Conservation (phyloP, 2,888 invertebrate species). For the Lasioglossum lativentre region DNA sequence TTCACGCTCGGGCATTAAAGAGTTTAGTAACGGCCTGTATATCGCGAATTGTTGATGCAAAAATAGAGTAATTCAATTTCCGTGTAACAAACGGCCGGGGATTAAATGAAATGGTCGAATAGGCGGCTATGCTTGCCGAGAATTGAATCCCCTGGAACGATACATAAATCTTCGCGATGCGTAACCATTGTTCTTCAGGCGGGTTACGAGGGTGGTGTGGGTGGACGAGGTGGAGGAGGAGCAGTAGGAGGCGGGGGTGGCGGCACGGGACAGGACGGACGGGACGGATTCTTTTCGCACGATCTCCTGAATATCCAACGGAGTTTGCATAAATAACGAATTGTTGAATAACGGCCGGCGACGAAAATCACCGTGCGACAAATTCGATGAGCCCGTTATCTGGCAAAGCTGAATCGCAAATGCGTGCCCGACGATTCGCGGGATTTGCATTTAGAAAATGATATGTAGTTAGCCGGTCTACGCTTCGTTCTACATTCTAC, state of each 20-base stretch:
- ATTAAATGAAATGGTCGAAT: conserved; percentile 40
- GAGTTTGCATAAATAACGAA: conserved; percentile 55
- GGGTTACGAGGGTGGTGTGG: background rate
- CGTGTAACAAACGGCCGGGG: conserved; percentile 26
- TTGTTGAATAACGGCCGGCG: conserved; percentile 38
- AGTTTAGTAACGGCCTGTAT: conserved; percentile 18
- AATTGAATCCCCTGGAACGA: conserved; percentile 16
- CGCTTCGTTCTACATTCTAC: background rate
- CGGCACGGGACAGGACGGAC: too few relatives aligned
- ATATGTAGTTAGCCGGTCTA: conserved; percentile 38
- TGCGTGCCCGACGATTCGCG: conserved; percentile 32
- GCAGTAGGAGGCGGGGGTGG: background rate
- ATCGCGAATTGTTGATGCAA: conserved; percentile 13
- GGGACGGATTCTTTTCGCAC: conserved; percentile 10
- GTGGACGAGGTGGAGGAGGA: background rate
- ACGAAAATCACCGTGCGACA: conserved; percentile 33
- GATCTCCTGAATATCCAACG: conserved; percentile 24
- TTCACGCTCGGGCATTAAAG: conserved; percentile 5
- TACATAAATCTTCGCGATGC: conserved; percentile 50
- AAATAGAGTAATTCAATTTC: conserved; percentile 40
- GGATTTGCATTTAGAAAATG: conserved; percentile 52
- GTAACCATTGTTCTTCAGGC: conserved; percentile 23
- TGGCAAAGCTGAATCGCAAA: conserved; percentile 14
- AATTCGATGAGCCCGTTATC: conserved; percentile 28
- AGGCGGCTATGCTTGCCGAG: conserved; percentile 18